Evolutionary conservation across 2,888 invertebrate genomes (phyloP), one percentile per base, ranked within the genome.

Genomic region (Erebia ligea): DNA sequence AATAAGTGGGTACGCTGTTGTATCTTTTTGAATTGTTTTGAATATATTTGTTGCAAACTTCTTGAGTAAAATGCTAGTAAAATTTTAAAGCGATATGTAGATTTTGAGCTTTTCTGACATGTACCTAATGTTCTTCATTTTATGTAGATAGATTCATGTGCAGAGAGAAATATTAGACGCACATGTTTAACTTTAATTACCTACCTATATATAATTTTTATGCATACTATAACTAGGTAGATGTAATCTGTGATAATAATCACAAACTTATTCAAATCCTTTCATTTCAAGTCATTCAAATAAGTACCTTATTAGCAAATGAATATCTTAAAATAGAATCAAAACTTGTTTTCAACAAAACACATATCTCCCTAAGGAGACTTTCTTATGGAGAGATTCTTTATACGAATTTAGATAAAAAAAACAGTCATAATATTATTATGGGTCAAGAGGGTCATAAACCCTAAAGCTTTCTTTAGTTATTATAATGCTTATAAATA

Each of bases 1-100:
- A 66, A 66, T 66, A 54, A 56, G 64, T 21, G 21, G 45, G 45
- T 21, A 48, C 62, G 45, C 48, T 13, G 64, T 54, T 54, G 34
- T 64, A 54, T 64, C 52, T 40, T 54, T 64, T 64, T 34, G 54
- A 54, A 64, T 52, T 64, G 52, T 19, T 52, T 64, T 34, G 40
- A 54, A 54, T 13, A 17, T 52, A 40, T 10, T 64, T 64, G 34
- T 17, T 40, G 34, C 8, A 19, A 50, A 25, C 48, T 25, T 11
- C 10, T 59, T 2, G 4, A 58, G 21, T 9, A 59, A n/a, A 40
- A 40, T 3, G 34, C 34, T 34, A 10, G 40, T 58, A 57, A 57
- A 57, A 13, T 58, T 34, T 34, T 13, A 58, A 34, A 25, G 25
- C 58, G 21, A 57, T 56, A 10, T 19, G n/a, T n/a, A n/a, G 25